Evolutionary conservation across 2,113 vertebrate genomes (phyloP), one percentile per base, ranked within the genome.

Genomic region (Stomatorhinus ivindoensis): DNA sequence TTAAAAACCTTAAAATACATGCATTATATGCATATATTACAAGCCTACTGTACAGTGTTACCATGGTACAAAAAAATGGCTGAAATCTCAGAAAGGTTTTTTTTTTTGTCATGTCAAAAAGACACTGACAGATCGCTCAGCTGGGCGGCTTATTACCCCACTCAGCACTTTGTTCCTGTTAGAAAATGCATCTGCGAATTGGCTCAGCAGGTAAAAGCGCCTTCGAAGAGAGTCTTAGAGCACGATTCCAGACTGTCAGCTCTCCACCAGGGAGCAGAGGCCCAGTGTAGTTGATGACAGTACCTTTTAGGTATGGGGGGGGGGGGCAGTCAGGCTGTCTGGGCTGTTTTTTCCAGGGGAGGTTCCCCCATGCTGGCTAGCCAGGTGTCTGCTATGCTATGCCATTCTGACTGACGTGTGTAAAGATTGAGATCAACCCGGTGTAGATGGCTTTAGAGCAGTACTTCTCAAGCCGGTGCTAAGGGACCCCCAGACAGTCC

Each of bases 11-110:
- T 89, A 83, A 89, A 87, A 89, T 91, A 88, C 90, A 91, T 91
- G 90, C 90, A 87, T 90, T 88, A 88, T 80, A 88, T 90, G 53
- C 87, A 93, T 93, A 92, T 95, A 96, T 95, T 96, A 96, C 95
- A 97, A 96, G 96, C 96, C 93, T 96, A 96, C 95, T 93, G 95
- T 96, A 96, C 96, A 96, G 93, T 95, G 92, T 96, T 96, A 96
- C 95, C 95, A 95, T 95, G 94, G 94, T 96, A 96, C 93, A 96
- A 96, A 96, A 95, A 42, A 73, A 84, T 39, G 48, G 73, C 88
- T 80, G 35, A 89, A 27, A 55, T 89, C 80, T 89, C 76, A 89
- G 48, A 89, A 89, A 89, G 80, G 53, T 53, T 46, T 46, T 46
- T 55, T 51, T 50, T 89, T 88, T 88, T 87, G 48, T 42, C 31